Percentiles rank a stretch among this genome's conserved stretches.
These are phyloP conservation scores for Trogon surrucura DNA, from an alignment of 2,113 vertebrate species.

Conservation along the genomic window DNA sequence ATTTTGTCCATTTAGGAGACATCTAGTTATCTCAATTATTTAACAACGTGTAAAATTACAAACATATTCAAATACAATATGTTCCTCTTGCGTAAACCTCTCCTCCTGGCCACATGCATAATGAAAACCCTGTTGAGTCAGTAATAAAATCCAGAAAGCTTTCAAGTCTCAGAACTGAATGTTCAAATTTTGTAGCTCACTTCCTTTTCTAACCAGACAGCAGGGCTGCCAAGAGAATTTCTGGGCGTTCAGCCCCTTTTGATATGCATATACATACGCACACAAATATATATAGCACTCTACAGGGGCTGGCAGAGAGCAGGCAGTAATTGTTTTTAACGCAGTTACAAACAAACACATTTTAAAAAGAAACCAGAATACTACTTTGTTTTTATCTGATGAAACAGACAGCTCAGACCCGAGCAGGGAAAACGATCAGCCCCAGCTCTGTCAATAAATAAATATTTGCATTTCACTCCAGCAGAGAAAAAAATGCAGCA, in stretches of 20 bases:
- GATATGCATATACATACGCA: conserved; percentile 57
- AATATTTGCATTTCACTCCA: conserved; percentile 60
- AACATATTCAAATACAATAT: conserved; percentile 76
- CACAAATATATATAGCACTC: conserved; percentile 23
- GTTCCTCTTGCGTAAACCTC: conserved; percentile 78
- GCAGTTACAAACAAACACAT: conserved; percentile 15
- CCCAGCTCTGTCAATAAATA: conserved; percentile 61
- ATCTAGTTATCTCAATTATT: conserved; percentile 73
- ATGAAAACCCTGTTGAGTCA: conserved; percentile 84
- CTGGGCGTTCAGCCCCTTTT: conserved; percentile 76
- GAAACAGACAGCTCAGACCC: conserved; percentile 26
- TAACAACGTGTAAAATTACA: conserved; percentile 77
- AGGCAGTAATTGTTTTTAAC: conserved; percentile 57
- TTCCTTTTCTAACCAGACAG: conserved; percentile 84
- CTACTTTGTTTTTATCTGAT: conserved; percentile 37
- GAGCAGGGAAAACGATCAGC: conserved; percentile 14
- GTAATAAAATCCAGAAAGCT: conserved; percentile 79
- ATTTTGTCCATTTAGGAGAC: conserved; percentile 63
- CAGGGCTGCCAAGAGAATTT: conserved; percentile 77
- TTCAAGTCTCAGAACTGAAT: conserved; percentile 82
- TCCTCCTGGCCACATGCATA: conserved; percentile 78
- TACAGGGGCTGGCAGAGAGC: conserved; percentile 29
- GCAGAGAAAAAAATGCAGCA: conserved; percentile 54
- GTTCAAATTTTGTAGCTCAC: conserved; percentile 81
- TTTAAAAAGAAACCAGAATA: conserved; percentile 30